Percentiles rank a stretch among this genome's conserved stretches.
These are phyloP conservation scores for Dipus sagitta DNA, from an alignment of 2,797 vertebrate species.

Conservation along the genomic window DNA sequence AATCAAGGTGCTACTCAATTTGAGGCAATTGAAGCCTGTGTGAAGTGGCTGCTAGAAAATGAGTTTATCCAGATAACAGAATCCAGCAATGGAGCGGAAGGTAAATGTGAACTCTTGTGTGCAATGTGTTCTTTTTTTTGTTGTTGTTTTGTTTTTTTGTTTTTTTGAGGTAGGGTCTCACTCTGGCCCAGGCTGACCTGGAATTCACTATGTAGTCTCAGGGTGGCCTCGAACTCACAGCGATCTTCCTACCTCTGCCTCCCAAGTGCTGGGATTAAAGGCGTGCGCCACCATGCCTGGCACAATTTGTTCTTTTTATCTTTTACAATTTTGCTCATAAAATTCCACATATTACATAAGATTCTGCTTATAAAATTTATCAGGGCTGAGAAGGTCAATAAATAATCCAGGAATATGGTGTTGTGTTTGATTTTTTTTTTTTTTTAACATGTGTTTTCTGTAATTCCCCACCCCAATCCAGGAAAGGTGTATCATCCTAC, in stretches of 20 bases:
- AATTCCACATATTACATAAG: neutral
- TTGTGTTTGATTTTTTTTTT: constrained; percentile 63
- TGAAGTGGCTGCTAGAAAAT: constrained; percentile 96
- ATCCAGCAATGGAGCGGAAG: constrained; percentile 85
- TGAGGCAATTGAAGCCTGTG: constrained; percentile 93
- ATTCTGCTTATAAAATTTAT: constrained; percentile 42
- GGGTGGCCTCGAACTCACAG: no score
- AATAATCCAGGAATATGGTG: neutral
- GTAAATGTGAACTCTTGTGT: constrained; percentile 78
- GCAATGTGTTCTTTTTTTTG: neutral
- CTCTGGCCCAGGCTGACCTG: no score
- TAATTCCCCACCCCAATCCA: constrained; percentile 46
- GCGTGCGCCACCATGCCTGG: no score
- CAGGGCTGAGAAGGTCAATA: neutral
- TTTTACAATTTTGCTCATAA: neutral
- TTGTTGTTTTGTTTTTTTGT: no score
- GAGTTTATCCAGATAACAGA: constrained; percentile 95
- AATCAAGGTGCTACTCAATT: constrained; percentile 80
- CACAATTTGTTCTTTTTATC: neutral
- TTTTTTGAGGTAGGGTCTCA: no score
- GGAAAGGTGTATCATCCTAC: constrained; percentile 93
- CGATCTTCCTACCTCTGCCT: no score
- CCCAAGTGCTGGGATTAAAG: no score
- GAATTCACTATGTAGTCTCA: no score
- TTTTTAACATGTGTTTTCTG: constrained; percentile 16